Evolutionary conservation across 2,113 vertebrate species (phyloP), one percentile per base, ranked within the genome.

Genomic region (Rattus rattus): DNA sequence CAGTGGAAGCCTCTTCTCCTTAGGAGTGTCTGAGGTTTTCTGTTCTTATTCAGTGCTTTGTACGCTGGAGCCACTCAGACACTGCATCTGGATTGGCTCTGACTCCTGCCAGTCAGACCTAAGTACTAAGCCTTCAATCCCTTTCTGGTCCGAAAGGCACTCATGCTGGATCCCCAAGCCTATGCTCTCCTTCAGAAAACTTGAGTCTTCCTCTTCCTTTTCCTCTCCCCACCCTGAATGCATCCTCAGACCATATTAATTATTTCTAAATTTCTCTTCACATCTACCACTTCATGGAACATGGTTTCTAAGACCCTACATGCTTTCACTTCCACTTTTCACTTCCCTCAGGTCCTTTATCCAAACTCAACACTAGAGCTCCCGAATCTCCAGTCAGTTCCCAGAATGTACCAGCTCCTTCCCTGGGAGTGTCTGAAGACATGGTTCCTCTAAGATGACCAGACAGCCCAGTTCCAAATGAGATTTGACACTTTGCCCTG

Each of bases 191-290:
- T 96, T 95, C 43, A 73, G 39, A 84, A 84, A 28, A 7, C 5
- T 5, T 52, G 43, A 43, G 33, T 39, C 16, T 43, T 52, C n/a
- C 17, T 79, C 11, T 85, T 88, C 36, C n/a, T 79, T 70, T 65
- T 59, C 52, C 43, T 92, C n/a, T 84, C 36, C 52, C 36, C 24
- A 36, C 12, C 92, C 10, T n/a, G 61, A 73, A 59, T 81, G 69
- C 54, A 61, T 77, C 49, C 91, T 20, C 33, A 90, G 54, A 28
- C 20, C 3, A 0, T 39, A 95, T 80, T 65, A 63, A 70, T 77
- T 14, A 33, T 54, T 47, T 92, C 49, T 49, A 67, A 83, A 69
- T 93, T 93, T 93, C 54, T 95, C 72, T 86, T 84, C 54, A 92
- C n/a, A 63, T 79, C 49, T 56, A 49, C 39, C 17, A 49, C 39